A percentile compares a stretch with the other conserved stretches of the same genome.
Conservation (phyloP, 2,888 invertebrate genomes). For the Lasioglossum vierecki region DNA sequence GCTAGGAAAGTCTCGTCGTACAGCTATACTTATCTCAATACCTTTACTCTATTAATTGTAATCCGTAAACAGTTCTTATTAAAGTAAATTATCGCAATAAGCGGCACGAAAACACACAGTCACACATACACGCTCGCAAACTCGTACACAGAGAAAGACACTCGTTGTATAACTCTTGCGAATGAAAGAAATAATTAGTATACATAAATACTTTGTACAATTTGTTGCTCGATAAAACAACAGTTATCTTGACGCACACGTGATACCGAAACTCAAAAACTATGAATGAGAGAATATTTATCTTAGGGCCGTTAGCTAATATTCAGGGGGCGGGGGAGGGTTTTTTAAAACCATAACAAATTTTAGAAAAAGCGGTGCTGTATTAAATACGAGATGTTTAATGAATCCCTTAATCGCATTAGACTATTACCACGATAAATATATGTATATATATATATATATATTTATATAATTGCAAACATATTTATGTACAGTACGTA, state of each 20-base stretch:
- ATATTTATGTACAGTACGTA: slow-evolving; percentile 20
- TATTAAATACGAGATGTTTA: slow-evolving; percentile 9
- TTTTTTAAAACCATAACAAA: background rate
- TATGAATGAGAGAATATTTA: background rate
- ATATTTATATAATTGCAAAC: slow-evolving; percentile 12
- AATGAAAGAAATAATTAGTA: background rate
- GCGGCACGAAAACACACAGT: background rate
- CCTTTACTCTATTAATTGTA: background rate
- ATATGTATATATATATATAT: background rate
- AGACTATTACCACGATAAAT: slow-evolving; percentile 33
- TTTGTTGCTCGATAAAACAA: background rate
- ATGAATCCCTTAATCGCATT: slow-evolving; percentile 13
- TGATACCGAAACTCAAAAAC: background rate
- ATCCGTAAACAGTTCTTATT: background rate
- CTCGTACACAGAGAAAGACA: slow-evolving; percentile 1
- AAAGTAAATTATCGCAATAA: slow-evolving; percentile 6
- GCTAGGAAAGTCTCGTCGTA: slow-evolving; percentile 1
- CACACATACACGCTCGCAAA: background rate
- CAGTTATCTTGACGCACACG: background rate
- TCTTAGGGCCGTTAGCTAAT: background rate
- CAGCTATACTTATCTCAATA: background rate
- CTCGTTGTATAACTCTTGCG: slow-evolving; percentile 7
- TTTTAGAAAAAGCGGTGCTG: slow-evolving; percentile 15
- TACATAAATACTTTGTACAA: background rate
- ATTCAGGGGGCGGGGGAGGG: background rate